These are phyloP conservation scores for Tribolium madens DNA, from an alignment of 1,140 invertebrate species.

Conservation along the genomic window DNA sequence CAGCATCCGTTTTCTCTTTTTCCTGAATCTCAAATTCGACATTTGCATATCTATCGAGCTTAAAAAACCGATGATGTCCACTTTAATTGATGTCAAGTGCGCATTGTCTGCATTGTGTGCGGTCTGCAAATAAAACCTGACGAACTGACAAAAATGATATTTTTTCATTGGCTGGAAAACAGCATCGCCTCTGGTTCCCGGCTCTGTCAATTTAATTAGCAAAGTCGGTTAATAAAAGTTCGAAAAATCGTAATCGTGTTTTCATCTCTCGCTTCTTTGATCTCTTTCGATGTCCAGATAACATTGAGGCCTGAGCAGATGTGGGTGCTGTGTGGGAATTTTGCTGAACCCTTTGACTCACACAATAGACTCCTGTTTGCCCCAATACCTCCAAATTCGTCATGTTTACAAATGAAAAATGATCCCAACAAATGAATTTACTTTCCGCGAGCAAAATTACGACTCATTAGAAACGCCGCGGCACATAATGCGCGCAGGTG, in stretches of 20 bases:
- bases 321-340: constrained; percentile 55
- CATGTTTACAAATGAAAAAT: constrained; percentile 44
- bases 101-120: constrained; percentile 3
- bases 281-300: constrained; percentile 43
- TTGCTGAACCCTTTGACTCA: constrained; percentile 48
- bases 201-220: constrained; percentile 15
- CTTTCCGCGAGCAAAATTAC: background rate
- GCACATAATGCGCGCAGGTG: too few species aligned
- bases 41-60: constrained; percentile 29
- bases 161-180: constrained; percentile 1
- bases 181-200: background rate
- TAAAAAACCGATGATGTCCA: constrained; percentile 34
- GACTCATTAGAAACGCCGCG: background rate
- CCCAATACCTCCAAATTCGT: constrained; percentile 34
- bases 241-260: constrained; percentile 7
- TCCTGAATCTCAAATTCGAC: constrained; percentile 23
- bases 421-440: constrained; percentile 12
- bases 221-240: constrained; percentile 10
- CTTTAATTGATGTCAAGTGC: constrained; percentile 29
- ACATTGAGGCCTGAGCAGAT: constrained; percentile 47
- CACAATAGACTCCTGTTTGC: constrained; percentile 38
- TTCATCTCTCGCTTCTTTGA: constrained; percentile 26
- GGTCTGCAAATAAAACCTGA: constrained; percentile 3
- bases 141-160: background rate
- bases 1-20: constrained; percentile 33